Conservation (phyloP, 2,113 vertebrate genomes). For the Eurypyga helias region DNA sequence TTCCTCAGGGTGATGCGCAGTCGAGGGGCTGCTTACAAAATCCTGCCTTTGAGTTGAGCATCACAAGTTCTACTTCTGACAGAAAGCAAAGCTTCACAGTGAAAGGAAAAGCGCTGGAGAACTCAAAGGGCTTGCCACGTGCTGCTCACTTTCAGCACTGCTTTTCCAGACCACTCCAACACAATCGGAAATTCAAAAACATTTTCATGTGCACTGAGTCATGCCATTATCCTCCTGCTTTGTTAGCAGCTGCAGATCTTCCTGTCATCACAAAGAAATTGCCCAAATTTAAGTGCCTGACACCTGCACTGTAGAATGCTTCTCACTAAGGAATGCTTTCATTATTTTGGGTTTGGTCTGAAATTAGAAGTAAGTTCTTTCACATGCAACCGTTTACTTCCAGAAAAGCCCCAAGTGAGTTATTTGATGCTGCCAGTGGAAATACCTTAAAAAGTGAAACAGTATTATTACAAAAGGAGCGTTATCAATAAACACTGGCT, state of each 20-base stretch:
- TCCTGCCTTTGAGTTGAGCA: neutral
- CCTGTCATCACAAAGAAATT: neutral
- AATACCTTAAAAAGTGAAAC: neutral
- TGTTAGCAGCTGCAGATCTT: neutral
- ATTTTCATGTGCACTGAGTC: neutral
- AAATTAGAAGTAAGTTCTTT: neutral
- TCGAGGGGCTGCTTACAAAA: neutral
- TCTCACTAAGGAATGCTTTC: neutral
- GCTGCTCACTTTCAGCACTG: neutral
- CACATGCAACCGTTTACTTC: neutral
- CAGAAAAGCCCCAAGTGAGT: neutral
- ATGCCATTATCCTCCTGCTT: neutral
- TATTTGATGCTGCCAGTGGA: neutral
- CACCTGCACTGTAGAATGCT: neutral
- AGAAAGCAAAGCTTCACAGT: neutral
- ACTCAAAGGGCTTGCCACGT: neutral
- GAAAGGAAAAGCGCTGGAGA: neutral
- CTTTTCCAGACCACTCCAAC: neutral
- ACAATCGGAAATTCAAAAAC: neutral
- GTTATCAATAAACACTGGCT: neutral
- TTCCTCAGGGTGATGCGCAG: neutral
- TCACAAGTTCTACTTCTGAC: neutral
- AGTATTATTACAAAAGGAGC: neutral
- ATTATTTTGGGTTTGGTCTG: neutral
- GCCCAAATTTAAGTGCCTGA: neutral